Percentiles rank a stretch among this genome's conserved stretches.
These are phyloP conservation scores for Melipona bicolor DNA, from an alignment of 2,888 invertebrate species.

Conservation along the genomic window DNA sequence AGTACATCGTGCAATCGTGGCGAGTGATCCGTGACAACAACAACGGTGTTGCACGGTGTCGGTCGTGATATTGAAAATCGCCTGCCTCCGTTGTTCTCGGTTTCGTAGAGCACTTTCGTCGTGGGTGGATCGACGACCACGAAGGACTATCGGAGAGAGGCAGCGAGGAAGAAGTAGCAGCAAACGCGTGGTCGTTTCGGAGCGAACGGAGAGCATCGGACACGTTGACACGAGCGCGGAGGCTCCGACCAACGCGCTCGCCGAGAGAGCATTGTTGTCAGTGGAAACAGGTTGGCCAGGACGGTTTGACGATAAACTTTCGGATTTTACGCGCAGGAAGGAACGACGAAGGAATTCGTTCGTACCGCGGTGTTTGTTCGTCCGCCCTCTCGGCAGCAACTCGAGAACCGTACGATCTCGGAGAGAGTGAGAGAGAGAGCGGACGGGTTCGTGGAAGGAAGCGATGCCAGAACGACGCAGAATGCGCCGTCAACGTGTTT, in stretches of 20 bases:
- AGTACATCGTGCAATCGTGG: slow-evolving; percentile 19
- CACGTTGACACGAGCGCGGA: slow-evolving; percentile 19
- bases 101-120: slow-evolving; percentile 4
- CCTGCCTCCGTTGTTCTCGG: background rate
- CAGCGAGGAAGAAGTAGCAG: background rate
- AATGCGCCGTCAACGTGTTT: slow-evolving; percentile 66
- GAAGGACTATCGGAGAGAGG: background rate
- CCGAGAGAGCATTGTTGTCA: slow-evolving; percentile 41
- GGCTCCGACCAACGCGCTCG: background rate
- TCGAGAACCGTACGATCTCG: slow-evolving; percentile 32
- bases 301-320: slow-evolving; percentile 42
- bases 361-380: background rate
- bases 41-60: background rate
- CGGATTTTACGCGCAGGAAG: slow-evolving; percentile 26
- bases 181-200: background rate
- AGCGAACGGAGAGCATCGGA: background rate
- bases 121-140: slow-evolving; percentile 21
- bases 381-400: slow-evolving; percentile 5
- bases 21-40: slow-evolving; percentile 53
- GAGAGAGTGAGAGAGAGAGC: background rate
- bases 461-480: slow-evolving; percentile 43
- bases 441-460: slow-evolving; percentile 57
- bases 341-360: slow-evolving; percentile 50
- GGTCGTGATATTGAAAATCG: background rate
- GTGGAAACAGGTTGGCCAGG: slow-evolving; percentile 36